phyloP scores from a whole-genome alignment of 1,140 invertebrate species.

The Ceratosolen solmsi region DNA sequence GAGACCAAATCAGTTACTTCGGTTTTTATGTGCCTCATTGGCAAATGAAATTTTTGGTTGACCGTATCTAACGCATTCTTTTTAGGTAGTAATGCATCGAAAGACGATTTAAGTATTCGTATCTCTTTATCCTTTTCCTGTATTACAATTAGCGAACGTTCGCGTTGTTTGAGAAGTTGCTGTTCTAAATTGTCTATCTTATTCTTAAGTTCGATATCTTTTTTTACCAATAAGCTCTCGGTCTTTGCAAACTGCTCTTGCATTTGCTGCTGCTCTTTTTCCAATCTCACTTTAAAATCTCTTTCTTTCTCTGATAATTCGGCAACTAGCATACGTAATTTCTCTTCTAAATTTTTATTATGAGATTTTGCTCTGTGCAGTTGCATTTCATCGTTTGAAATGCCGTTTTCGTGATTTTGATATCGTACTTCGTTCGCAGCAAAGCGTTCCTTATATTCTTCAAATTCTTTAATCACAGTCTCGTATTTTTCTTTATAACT shows the following conservation, averaged over 20 bases:
- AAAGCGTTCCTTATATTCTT: conserved; percentile 65
- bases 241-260: conserved; percentile 74
- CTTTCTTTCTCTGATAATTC: conserved; percentile 77
- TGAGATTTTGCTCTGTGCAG: conserved; percentile 75
- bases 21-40: conserved; percentile 48
- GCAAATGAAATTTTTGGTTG: conserved; percentile 43
- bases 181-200: conserved; percentile 80
- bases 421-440: not conserved
- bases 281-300: conserved; percentile 73
- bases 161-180: conserved; percentile 85
- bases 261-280: conserved; percentile 70
- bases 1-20: conserved; percentile 64
- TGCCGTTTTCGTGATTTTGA: conserved; percentile 62
- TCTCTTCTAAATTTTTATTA: conserved; percentile 78
- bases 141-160: conserved; percentile 82
- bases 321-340: conserved; percentile 76
- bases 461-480: conserved; percentile 69
- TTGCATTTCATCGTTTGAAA: conserved; percentile 63
- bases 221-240: conserved; percentile 64
- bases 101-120: conserved; percentile 76
- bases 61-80: conserved; percentile 52
- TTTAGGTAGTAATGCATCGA: conserved; percentile 73
- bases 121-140: conserved; percentile 89
- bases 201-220: conserved; percentile 74
- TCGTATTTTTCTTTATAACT: conserved; percentile 74